These are phyloP conservation scores for Sylvia borin DNA, from an alignment of 2,797 vertebrate genomes.

Conservation along the genomic window DNA sequence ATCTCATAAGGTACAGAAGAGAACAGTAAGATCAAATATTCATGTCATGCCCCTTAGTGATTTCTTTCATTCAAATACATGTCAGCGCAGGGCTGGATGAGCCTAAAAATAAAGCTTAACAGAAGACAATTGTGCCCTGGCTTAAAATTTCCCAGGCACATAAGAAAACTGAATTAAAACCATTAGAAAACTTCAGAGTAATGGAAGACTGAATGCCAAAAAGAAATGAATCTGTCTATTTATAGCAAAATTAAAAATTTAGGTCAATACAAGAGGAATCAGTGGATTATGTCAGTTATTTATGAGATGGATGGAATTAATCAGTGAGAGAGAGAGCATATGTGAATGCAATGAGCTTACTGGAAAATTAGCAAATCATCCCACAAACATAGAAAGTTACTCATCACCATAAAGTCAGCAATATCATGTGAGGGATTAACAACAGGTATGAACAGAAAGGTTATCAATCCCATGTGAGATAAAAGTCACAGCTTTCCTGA, in stretches of 20 bases:
- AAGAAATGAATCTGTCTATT: neutral
- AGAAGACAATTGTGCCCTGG: neutral
- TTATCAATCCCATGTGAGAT: neutral
- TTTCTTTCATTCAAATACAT: neutral
- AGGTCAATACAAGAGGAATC: neutral
- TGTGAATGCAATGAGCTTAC: neutral
- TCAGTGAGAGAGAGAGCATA: neutral
- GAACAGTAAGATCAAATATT: neutral
- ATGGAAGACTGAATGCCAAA: neutral
- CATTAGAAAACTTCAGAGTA: neutral
- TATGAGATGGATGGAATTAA: neutral
- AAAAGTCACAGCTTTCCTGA: neutral
- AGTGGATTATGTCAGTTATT: slow-evolving; percentile 16
- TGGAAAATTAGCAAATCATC: neutral
- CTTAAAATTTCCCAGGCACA: neutral
- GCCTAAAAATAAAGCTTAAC: neutral
- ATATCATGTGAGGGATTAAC: neutral
- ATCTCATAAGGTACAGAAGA: neutral
- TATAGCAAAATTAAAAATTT: slow-evolving; percentile 9
- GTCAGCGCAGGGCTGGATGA: neutral
- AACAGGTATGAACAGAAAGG: neutral
- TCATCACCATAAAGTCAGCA: neutral
- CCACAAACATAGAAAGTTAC: neutral
- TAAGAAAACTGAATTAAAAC: slow-evolving; percentile 22
- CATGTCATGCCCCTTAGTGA: neutral